Percentiles rank a stretch among this genome's conserved stretches.
These are phyloP conservation scores for Liolophura sinensis DNA, from an alignment of 1,140 invertebrate species.

Conservation along the genomic window DNA sequence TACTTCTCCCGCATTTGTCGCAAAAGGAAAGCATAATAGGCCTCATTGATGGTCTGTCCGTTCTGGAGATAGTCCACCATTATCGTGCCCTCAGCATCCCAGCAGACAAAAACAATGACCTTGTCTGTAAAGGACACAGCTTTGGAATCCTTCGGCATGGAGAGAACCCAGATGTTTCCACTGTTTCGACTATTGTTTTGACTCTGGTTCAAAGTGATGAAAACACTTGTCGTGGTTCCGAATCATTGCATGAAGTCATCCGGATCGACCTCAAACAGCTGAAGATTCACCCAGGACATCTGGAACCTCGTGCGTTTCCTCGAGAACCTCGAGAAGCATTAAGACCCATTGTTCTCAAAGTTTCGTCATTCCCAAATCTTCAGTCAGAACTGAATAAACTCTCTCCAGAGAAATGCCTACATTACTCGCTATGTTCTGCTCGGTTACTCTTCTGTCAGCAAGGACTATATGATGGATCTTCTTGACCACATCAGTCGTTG, in stretches of 20 bases:
- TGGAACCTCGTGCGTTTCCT: background rate
- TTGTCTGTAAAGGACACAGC: background rate
- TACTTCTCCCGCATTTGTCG: background rate
- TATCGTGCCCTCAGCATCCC: conserved; percentile 1
- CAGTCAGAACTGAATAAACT: background rate
- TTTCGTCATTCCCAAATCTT: background rate
- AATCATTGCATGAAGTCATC: background rate
- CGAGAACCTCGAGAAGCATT: background rate
- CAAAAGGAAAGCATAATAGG: background rate
- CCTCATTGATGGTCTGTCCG: background rate
- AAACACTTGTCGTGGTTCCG: background rate
- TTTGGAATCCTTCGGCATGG: background rate
- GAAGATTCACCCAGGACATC: background rate
- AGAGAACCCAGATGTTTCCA: background rate
- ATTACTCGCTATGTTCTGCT: background rate
- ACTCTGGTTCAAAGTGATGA: too few species aligned
- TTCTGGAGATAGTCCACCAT: conserved; percentile 3
- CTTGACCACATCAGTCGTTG: too few species aligned
- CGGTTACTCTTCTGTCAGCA: conserved; percentile 1
- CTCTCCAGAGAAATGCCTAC: background rate
- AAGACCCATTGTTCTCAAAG: background rate
- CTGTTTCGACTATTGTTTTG: conserved; percentile 1
- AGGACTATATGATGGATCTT: background rate
- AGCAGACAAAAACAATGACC: background rate
- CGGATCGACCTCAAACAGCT: background rate